phyloP scores from a whole-genome alignment of 1,140 invertebrate genomes.

The Saccostrea cuccullata region DNA sequence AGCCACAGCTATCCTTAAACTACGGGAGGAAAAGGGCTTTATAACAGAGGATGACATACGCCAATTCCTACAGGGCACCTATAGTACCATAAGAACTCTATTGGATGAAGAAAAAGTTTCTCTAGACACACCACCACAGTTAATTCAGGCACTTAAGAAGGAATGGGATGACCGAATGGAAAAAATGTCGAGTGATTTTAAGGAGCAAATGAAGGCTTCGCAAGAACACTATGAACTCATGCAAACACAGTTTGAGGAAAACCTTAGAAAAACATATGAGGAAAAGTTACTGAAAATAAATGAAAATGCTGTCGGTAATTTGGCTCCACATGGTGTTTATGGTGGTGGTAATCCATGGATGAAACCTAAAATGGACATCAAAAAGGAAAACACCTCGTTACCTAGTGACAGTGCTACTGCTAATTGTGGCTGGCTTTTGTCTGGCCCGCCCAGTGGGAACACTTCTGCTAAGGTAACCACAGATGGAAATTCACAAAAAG shows the following conservation, averaged over 20 bases:
- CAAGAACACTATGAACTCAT: slow-evolving; percentile 6
- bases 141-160: not conserved
- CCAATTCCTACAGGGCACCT: slow-evolving; percentile 2
- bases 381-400: not conserved
- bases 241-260: not conserved
- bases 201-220: not conserved
- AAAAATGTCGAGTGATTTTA: not conserved
- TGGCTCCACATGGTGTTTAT: slow-evolving; percentile 4
- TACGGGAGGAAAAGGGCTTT: not conserved
- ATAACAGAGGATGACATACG: slow-evolving; percentile 15
- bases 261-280: not conserved
- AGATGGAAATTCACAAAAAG: too few relatives aligned
- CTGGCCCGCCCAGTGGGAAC: too few relatives aligned
- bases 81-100: not conserved
- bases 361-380: not conserved
- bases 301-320: slow-evolving; percentile 3
- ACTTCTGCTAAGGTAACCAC: too few relatives aligned
- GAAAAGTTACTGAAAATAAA: slow-evolving; percentile 17
- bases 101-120: not conserved
- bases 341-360: not conserved
- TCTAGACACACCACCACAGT: slow-evolving; percentile 9
- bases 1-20: not conserved
- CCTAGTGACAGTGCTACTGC: slow-evolving; percentile 1
- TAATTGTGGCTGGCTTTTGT: too few relatives aligned
- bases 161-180: slow-evolving; percentile 14